phyloP scores from a whole-genome alignment of 2,888 invertebrate genomes.

The Scaptomyza tumidula region DNA sequence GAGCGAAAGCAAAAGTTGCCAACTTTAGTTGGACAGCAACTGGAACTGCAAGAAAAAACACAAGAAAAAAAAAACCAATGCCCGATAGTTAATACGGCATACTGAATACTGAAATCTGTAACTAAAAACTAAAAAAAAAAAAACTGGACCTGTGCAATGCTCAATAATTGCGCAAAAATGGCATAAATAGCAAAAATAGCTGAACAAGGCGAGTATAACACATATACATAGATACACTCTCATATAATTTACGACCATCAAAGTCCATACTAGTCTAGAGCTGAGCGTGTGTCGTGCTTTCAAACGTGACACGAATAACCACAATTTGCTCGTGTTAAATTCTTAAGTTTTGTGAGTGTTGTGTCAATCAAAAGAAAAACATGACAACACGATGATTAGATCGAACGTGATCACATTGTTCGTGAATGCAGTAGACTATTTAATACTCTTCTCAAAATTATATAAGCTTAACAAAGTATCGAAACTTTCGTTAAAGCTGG shows the following conservation, averaged over 20 bases:
- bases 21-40: conserved; percentile 50
- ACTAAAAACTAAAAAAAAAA: conserved; percentile 39
- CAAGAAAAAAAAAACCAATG: not conserved
- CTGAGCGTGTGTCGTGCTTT: conserved; percentile 8
- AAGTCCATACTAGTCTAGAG: conserved; percentile 6
- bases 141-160: conserved; percentile 46
- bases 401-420: too few relatives aligned
- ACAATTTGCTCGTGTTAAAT: conserved; percentile 9
- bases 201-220: conserved; percentile 55
- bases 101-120: conserved; percentile 20
- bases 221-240: conserved; percentile 7
- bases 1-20: conserved; percentile 72
- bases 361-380: too few relatives aligned
- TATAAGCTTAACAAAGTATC: too few relatives aligned
- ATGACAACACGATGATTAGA: not conserved
- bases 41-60: conserved; percentile 20
- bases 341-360: not conserved
- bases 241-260: not conserved
- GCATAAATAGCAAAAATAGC: conserved; percentile 40
- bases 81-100: conserved; percentile 4
- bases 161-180: conserved; percentile 72
- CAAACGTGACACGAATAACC: conserved; percentile 16
- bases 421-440: not conserved
- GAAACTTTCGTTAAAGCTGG: too few relatives aligned
- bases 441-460: not conserved